A percentile compares a stretch with the other conserved stretches of the same genome.
phyloP scores from a whole-genome alignment of 2,888 invertebrate species.

The Aproaerema taeniolella region DNA sequence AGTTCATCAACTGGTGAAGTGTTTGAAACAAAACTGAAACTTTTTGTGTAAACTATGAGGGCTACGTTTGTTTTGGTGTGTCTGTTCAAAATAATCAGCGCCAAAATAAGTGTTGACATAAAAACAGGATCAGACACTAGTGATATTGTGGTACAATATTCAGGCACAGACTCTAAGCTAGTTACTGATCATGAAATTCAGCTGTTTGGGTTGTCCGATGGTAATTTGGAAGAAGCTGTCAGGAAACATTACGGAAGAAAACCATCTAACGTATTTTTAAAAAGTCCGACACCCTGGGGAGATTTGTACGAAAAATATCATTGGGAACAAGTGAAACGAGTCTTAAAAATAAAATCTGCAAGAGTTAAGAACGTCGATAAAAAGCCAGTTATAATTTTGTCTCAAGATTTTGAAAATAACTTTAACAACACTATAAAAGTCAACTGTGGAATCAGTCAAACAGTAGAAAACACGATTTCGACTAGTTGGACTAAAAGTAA shows the following conservation, averaged over 20 bases:
- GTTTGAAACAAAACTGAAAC: no score
- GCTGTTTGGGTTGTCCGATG: slow-evolving; percentile 36
- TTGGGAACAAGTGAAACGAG: slow-evolving; percentile 48
- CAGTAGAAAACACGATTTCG: slow-evolving; percentile 48
- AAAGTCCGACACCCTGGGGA: slow-evolving; percentile 60
- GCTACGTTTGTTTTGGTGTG: no score
- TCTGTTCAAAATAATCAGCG: slow-evolving; percentile 15
- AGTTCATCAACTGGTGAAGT: no score
- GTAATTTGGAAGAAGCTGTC: slow-evolving; percentile 35
- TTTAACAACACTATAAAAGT: slow-evolving; percentile 51
- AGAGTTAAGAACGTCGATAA: slow-evolving; percentile 30
- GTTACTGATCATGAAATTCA: slow-evolving; percentile 37
- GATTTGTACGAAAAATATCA: slow-evolving; percentile 49
- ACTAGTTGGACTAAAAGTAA: slow-evolving; percentile 45
- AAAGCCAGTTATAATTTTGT: slow-evolving; percentile 35
- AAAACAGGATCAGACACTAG: slow-evolving; percentile 22
- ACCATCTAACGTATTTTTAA: slow-evolving; percentile 40
- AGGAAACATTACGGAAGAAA: slow-evolving; percentile 34
- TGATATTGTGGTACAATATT: slow-evolving; percentile 31
- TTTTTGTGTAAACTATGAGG: no score
- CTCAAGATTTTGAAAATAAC: slow-evolving; percentile 49
- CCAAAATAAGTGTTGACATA: slow-evolving; percentile 39
- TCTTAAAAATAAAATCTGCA: slow-evolving; percentile 39
- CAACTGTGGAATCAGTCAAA: slow-evolving; percentile 52
- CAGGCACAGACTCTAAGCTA: slow-evolving; percentile 37